phyloP scores from a whole-genome alignment of 2,113 vertebrate genomes.

The Channa maculata region DNA sequence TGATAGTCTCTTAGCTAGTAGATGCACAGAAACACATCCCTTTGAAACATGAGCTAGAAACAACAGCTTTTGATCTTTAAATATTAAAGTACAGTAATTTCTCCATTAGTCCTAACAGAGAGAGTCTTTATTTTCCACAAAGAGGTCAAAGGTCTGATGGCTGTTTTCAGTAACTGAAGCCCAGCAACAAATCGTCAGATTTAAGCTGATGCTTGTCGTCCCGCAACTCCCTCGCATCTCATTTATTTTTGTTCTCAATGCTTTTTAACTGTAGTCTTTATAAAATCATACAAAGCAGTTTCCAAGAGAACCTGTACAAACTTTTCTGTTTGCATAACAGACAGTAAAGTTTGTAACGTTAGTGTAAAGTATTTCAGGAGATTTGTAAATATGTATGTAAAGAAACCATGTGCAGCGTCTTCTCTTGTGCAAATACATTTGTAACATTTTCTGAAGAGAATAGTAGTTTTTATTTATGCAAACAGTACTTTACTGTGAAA shows the following conservation, averaged over 20 bases:
- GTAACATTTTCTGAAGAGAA: slow-evolving; percentile 45
- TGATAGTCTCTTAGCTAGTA: slow-evolving; percentile 44
- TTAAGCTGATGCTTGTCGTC: background rate
- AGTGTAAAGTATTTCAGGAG: slow-evolving; percentile 45
- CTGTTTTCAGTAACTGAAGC: slow-evolving; percentile 21
- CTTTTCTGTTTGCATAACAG: slow-evolving; percentile 38
- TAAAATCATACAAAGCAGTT: background rate
- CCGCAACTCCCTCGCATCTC: background rate
- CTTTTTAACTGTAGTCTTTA: slow-evolving; percentile 19
- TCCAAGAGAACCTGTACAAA: slow-evolving; percentile 29
- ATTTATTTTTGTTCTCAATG: slow-evolving; percentile 35
- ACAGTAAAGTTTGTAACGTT: slow-evolving; percentile 31
- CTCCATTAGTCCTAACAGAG: background rate
- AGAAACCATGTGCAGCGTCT: slow-evolving; percentile 52
- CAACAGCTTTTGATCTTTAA: background rate
- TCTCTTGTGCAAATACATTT: slow-evolving; percentile 73
- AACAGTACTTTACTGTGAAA: background rate
- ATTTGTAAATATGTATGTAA: slow-evolving; percentile 80
- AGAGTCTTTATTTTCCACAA: slow-evolving; percentile 10
- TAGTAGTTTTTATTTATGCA: slow-evolving; percentile 7
- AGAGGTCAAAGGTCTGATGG: background rate
- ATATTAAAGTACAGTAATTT: too few species aligned
- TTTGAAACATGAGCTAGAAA: slow-evolving; percentile 16
- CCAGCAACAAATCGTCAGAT: slow-evolving; percentile 30
- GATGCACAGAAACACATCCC: background rate